Base-by-base conservation (phyloP, 1,140 invertebrate species). In the Trichonephila inaurata region DNA sequence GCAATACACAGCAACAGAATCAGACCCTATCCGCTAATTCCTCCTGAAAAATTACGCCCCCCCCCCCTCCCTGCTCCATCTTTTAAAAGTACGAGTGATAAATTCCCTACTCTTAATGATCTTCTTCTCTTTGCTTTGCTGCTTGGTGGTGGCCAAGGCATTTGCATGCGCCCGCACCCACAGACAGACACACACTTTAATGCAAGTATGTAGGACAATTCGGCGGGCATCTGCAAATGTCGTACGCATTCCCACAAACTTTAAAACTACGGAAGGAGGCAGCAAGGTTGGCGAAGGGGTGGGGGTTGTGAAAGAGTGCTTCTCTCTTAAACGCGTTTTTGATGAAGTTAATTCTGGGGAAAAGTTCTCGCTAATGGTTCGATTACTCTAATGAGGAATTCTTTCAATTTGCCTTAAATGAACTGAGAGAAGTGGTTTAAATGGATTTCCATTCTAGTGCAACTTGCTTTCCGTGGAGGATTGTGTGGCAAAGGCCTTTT, bases 321-420 rank as follows among this genome's bases (percentile, higher is more conserved):
- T 21, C 62, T 64, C 85, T 62, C 89, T 69, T 44, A 81, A 93
- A 88, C 92, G 85, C 69, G 92, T 93, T 93, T 93, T 89, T 93
- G 92, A 93, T 93, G 92, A 93, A 93, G 92, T 93, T 93, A 93
- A 93, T 93, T 93, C 86, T 62, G n/a, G 77, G 28, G 44, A 58
- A 93, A 89, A 89, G 83, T 86, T 93, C 77, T 58, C 86, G 91
- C 61, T 88, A 93, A 93, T 93, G 92, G 85, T 93, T 93, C 92
- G 92, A 93, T 93, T 93, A 93, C 92, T 81, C 51, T 93, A 93
- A 93, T 88, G 92, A 93, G 92, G 92, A 93, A 93, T 93, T 93
- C 92, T 93, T 93, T 93, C 92, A 93, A 93, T 93, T 93, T 93
- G 92, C 83, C 82, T 86, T 92, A 92, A 92, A 92, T 92, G 90